Conservation (phyloP, 2,888 invertebrate species). For the Tenthredo scrophulariae region DNA sequence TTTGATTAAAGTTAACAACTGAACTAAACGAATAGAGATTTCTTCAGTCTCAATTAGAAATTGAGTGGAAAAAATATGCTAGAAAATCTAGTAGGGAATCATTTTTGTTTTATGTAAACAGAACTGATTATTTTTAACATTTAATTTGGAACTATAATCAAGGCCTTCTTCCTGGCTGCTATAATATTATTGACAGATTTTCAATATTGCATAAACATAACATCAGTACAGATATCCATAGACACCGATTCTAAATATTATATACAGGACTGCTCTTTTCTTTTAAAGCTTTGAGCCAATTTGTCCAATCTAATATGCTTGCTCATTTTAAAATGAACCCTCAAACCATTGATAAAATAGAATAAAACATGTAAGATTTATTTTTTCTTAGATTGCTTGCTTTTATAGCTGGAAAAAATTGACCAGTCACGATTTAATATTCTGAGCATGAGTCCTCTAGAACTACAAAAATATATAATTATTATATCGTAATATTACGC, state of each 20-base stretch:
- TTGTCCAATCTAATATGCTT: constrained; percentile 62
- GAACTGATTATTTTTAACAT: not conserved
- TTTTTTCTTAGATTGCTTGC: constrained; percentile 56
- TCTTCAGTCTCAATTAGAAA: constrained; percentile 8
- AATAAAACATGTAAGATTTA: constrained; percentile 11
- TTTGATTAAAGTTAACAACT: not conserved
- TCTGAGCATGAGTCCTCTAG: constrained; percentile 72
- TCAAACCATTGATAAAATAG: constrained; percentile 16
- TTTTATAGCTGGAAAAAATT: constrained; percentile 63
- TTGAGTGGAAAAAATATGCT: not conserved
- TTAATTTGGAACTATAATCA: constrained; percentile 65
- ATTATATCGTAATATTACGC: constrained; percentile 68
- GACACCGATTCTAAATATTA: constrained; percentile 65
- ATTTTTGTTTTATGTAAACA: not conserved
- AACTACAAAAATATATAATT: constrained; percentile 75
- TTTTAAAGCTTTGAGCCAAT: constrained; percentile 67
- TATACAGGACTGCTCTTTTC: constrained; percentile 66
- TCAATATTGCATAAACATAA: constrained; percentile 65
- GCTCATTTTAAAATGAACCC: constrained; percentile 29
- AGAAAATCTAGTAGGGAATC: not conserved
- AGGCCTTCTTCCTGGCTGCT: constrained; percentile 62
- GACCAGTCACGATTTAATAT: constrained; percentile 67
- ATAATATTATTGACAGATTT: constrained; percentile 63
- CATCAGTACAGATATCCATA: constrained; percentile 67
- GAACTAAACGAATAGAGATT: not conserved